Evolutionary conservation across 2,797 vertebrate genomes (phyloP), one percentile per base, ranked within the genome.

Genomic region (Sebastes itinus): DNA sequence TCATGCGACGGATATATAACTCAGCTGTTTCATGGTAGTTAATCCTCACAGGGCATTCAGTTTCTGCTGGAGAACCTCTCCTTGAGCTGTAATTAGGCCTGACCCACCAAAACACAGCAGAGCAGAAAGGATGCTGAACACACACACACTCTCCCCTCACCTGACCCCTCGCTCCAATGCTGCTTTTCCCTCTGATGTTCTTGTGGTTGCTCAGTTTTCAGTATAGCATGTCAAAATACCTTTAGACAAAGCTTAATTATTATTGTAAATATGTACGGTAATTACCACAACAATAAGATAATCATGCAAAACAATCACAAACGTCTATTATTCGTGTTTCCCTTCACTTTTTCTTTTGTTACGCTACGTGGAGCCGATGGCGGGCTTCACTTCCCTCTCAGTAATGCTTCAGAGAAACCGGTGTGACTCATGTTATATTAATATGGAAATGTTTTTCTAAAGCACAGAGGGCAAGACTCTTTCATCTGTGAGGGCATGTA

Each of bases 11-110:
- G 60, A 87, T 80, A 52, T 52, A 62, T 33, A 75, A 84, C 75
- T 86, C 82, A 25, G 75, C 80, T 71, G 72, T 77, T 88, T 76
- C 75, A 63, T 70, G 81, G 61, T 72, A 69, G 58, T 74, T 82
- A 85, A 85, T 91, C 78, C 83, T 82, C 79, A 70, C 64, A 55
- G 62, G 65, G 84, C 80, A 49, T 73, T 82, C 55, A 38, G 81
- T 77, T 83, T 81, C 54, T 65, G 8, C 80, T 62, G 75, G 49
- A 87, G 82, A 85, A 78, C 38, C 49, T 88, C 77, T 89, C 76
- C 68, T 79, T 83, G 73, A 90, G 87, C 75, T 77, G 84, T 84
- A 92, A 93, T 93, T 89, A 90, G 71, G 55, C 80, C 73, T 81
- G 84, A 88, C 83, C 86, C 76, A 75, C 59, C 78, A 75, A 83